Evolutionary conservation across 2,888 invertebrate species (phyloP), one percentile per base, ranked within the genome.

Genomic region (Clunio marinus): DNA sequence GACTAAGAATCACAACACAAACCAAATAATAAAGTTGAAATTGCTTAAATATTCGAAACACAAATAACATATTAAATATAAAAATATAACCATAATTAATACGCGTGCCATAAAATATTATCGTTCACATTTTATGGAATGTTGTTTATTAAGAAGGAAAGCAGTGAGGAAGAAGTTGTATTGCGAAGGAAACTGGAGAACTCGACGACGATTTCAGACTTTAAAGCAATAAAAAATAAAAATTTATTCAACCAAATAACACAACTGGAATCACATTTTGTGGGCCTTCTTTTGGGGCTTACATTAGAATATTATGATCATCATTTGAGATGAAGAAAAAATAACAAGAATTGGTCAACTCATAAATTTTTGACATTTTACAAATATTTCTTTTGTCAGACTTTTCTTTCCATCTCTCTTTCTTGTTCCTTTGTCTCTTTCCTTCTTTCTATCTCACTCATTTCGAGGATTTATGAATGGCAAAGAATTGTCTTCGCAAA

Each of bases 101-200:
- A 67, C 55, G 66, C 66, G 66, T 67, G 66, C 66, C 66, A 35
- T 67, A 67, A 67, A 67, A 67, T 67, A 67, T 67, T 35, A 67
- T 67, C 63, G 46, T 57, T 67, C n/a, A 67, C 32, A 67, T 32
- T 67, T 67, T 67, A 65, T 65, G 63, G 63, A 65, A 65, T 65
- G 27, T 46, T 20, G 13, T 32, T 35, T 13, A 1, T 32, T 4
- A 4, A 41, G 41, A 41, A 41, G 4, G 41, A 41, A 41, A n/a
- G n/a, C n/a, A n/a, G 32, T 32, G 5, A 32, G 10, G 5, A 45
- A 45, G 13, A n/a, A 7, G 17, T 7, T 17, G 17, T 13, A 45
- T 13, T 17, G 15, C 13, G 15, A 45, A 45, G 7, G 45, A 45
- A 45, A 45, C 45, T 32, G 32, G 15, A 28, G n/a, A 22, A 24